Base-by-base conservation (phyloP, 1,140 invertebrate species). In the Penaeus vannamei region DNA sequence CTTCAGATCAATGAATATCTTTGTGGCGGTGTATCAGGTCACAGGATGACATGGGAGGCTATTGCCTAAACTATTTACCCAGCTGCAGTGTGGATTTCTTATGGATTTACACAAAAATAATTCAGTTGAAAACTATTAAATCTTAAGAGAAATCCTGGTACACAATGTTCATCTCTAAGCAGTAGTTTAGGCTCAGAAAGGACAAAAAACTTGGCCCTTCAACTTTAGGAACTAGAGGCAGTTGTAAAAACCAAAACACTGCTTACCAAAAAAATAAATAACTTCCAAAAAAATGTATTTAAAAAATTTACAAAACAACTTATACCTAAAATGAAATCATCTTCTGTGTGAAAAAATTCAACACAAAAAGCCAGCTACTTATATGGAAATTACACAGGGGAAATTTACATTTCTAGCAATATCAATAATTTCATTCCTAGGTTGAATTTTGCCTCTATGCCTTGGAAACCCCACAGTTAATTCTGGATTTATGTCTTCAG, bases 11-110 rank as follows among this genome's bases (percentile, higher is more conserved):
- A 79, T 53, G 76, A 77, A 89, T 80, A 84, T 79, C 87, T 89
- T 84, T 84, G 87, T 89, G 87, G 87, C 80, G 82, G 87, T 89
- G 87, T 89, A 84, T 84, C 87, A 89, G 87, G 87, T 89, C 87
- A 89, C 81, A 89, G 72, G 36, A 76, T 81, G 76, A 87, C 79
- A 42, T 64, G 22, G 84, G 42, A 66, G 60, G 60, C 79, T 79
- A 87, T 29, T 76, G 82, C 87, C 69, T 46, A 84, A 85, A 79
- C 85, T 80, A 86, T 86, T 86, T 79, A 72, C 36, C 72, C 80
- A 89, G 83, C 87, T 89, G 87, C 87, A 89, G 87, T 89, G 59
- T 64, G 61, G 79, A 36, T 84, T 77, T 64, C 81, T 81, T 72
- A 82, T 20, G 42, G 69, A 85, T 79, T 53, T 84, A 80, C 69